Conservation (phyloP, 2,797 vertebrate species). For the Myotis findleyi region DNA sequence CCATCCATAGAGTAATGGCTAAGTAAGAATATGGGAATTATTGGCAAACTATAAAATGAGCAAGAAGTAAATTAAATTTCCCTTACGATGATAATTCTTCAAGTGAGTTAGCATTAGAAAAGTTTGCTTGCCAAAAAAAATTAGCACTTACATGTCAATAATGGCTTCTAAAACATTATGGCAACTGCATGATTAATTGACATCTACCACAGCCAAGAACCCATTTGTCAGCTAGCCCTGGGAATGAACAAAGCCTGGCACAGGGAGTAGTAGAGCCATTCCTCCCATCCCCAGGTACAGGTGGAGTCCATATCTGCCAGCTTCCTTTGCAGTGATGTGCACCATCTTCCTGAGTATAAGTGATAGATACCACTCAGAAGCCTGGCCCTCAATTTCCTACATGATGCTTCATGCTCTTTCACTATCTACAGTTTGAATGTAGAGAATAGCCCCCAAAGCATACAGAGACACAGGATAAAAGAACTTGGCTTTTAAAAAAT, state of each 20-base stretch:
- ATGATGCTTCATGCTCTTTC: neutral
- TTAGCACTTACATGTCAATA: neutral
- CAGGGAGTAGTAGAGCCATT: neutral
- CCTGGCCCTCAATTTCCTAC: neutral
- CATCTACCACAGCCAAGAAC: neutral
- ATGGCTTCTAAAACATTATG: neutral
- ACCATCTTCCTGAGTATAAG: neutral
- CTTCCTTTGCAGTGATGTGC: neutral
- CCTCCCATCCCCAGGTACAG: neutral
- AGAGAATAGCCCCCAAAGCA: neutral
- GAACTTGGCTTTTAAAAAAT: neutral
- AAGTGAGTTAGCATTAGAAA: neutral
- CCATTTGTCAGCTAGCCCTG: neutral
- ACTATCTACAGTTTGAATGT: neutral
- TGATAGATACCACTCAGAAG: neutral
- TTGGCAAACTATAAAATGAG: slow-evolving; percentile 25
- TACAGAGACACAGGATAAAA: neutral
- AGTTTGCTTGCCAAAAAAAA: neutral
- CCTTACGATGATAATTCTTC: neutral
- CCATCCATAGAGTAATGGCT: neutral
- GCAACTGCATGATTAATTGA: neutral
- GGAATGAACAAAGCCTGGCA: neutral
- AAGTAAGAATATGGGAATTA: neutral
- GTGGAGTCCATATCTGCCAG: neutral
- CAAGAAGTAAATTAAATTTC: slow-evolving; percentile 5